Evolutionary conservation across 2,113 vertebrate species (phyloP), one percentile per base, ranked within the genome.

Genomic region (Microtus ochrogaster): DNA sequence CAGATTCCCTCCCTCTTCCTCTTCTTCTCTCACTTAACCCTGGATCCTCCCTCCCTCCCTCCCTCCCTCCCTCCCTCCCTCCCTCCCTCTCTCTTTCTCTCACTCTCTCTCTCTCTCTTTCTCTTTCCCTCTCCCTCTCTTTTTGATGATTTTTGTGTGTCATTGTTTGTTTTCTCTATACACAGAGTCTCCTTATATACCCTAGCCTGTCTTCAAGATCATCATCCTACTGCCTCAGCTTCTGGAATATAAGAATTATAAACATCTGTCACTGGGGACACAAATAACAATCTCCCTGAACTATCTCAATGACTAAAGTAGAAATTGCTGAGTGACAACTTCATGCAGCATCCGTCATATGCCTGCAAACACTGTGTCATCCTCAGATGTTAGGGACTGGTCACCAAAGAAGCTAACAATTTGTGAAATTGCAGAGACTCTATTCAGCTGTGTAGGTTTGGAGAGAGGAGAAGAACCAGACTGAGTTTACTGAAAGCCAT

Each of bases 91-190:
- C 52, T 52, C 52, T 0, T 0, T 52, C 52, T 0, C 52, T 52
- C 3, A 3, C 52, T 52, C 13, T 3, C 12, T 14, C 13, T 3
- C 12, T 14, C 49, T 2, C 52, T 16, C 49, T 47, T 47, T 65
- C 0, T 0, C 6, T 6, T 2, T 55, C 19, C 0, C 3, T 5
- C 33, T 12, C 9, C 1, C 16, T 68, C 61, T 28, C 8, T 52
- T 33, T 30, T 47, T 30, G 4, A 24, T 41, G 52, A 4, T 55
- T 55, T 55, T 55, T 55, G 52, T 76, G 1, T 28, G 3, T 84
- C 5, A 16, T 41, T 83, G 17, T 90, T 78, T 77, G 12, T 22
- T 47, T 78, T 90, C 22, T 77, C 16, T 66, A 52, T 41, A 65
- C 33, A n/a, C 21, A 33, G 28, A 10, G 28, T 66, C 19, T 90